Evolutionary conservation across 2,797 vertebrate species (phyloP), one percentile per base, ranked within the genome.

Genomic region (Hippoglossus hippoglossus): DNA sequence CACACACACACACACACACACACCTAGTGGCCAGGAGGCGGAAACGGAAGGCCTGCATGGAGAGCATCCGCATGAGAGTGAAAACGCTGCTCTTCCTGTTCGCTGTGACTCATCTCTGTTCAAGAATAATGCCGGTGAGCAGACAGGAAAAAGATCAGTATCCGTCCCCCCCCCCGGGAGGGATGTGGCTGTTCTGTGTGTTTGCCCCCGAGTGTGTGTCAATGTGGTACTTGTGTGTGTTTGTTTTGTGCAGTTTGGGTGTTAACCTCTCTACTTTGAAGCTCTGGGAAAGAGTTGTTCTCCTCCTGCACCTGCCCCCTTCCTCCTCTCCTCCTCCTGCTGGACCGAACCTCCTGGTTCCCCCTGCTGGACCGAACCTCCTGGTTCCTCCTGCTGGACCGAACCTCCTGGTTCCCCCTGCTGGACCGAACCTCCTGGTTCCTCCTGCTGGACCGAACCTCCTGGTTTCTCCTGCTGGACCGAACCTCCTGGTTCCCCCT

Each of bases 41-140:
- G 68, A 71, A 84, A 51, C 16, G 70, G 63, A 73, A 73, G 82
- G 60, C 53, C 63, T 64, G 63, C 51, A 13, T 5, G 34, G 67
- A 73, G 63, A 53, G 50, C 53, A 79, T 85, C 73, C 75, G 80
- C 77, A 77, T 79, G 63, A 65, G 74, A 78, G 79, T 9, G 71
- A n/a, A 64, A 81, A 39, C 58, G 59, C 16, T 19, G 55, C 47
- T 77, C 79, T 84, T 89, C 81, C 87, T 83, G 85, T 67, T 19
- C 44, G n/a, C 54, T 26, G 46, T 81, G 79, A 90, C 84, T 91
- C 77, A 92, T 90, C 77, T 87, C 28, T 11, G 26, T 78, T 89
- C 87, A 92, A 89, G 71, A 88, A 75, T 61, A 92, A 92, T 86
- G 21, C 57, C 50, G 62, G 83, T 60, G 77, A 85, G 24, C 72